Evolutionary conservation across 2,797 vertebrate genomes (phyloP).

Genomic region (Mormyrops attenuatus): DNA sequence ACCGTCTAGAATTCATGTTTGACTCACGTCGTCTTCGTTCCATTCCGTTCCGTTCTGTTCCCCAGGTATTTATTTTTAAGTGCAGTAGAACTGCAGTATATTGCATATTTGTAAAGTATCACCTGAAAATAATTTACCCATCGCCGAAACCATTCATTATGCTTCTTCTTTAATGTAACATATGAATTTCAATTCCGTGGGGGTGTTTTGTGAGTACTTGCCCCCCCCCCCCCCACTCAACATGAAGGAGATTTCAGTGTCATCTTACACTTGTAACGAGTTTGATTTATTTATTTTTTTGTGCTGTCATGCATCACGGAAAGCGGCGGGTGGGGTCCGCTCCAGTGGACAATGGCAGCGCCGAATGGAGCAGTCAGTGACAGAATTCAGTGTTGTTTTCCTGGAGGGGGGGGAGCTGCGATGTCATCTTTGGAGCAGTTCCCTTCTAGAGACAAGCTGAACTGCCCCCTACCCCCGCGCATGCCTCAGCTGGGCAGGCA

Average conservation of each 20-base stretch:
- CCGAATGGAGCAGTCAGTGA: neutral
- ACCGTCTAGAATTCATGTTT: slow-evolving; percentile 49
- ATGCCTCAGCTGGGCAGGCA: neutral
- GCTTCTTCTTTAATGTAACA: neutral
- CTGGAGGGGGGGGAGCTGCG: neutral
- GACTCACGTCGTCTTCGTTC: slow-evolving; percentile 32
- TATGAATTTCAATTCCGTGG: slow-evolving; percentile 2
- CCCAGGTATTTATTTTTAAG: slow-evolving; percentile 30
- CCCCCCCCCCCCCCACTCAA: neutral
- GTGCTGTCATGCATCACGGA: neutral
- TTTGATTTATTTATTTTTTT: neutral
- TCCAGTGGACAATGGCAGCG: neutral
- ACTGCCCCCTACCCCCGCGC: neutral
- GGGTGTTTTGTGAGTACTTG: neutral
- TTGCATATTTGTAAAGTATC: slow-evolving; percentile 30
- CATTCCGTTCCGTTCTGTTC: slow-evolving; percentile 22
- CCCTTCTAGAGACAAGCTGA: neutral
- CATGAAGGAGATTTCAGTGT: neutral
- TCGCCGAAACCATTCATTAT: slow-evolving; percentile 26
- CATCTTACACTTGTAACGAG: neutral
- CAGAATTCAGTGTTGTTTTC: neutral
- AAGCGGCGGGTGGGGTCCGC: neutral
- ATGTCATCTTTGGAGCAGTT: neutral
- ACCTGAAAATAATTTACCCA: slow-evolving; percentile 33
- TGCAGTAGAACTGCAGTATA: slow-evolving; percentile 35